Evolutionary conservation across 2,113 vertebrate genomes (phyloP).

Genomic region (Chamaea fasciata): DNA sequence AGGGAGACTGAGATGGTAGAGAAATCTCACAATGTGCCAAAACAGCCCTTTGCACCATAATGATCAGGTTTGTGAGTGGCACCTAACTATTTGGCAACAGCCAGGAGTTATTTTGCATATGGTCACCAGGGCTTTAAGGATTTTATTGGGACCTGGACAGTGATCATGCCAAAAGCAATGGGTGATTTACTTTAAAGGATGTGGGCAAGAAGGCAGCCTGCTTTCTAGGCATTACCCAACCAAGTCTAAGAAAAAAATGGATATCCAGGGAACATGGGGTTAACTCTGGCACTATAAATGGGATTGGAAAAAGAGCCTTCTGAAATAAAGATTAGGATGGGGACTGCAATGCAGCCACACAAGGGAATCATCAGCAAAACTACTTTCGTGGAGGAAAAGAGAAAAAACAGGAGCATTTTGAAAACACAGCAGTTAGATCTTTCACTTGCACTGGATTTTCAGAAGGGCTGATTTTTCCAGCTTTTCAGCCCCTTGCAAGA

Average conservation of each 20-base stretch:
- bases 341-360: background rate
- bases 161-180: background rate
- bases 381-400: background rate
- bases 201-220: background rate
- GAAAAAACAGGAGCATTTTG: background rate
- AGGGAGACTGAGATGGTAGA: background rate
- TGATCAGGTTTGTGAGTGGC: background rate
- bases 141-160: background rate
- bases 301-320: background rate
- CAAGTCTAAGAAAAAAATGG: background rate
- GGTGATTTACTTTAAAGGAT: background rate
- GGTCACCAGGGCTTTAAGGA: background rate
- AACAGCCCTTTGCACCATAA: background rate
- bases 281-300: background rate
- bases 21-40: background rate
- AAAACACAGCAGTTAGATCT: background rate
- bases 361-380: background rate
- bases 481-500: background rate
- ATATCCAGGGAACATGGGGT: rapidly evolving
- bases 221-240: background rate
- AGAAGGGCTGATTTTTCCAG: background rate
- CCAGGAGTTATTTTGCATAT: background rate
- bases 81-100: background rate
- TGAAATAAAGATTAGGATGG: background rate
- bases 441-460: background rate